Evolutionary conservation across 2,888 invertebrate species (phyloP), one percentile per base, ranked within the genome.

Genomic region (Scelioninae gen. 2): DNA sequence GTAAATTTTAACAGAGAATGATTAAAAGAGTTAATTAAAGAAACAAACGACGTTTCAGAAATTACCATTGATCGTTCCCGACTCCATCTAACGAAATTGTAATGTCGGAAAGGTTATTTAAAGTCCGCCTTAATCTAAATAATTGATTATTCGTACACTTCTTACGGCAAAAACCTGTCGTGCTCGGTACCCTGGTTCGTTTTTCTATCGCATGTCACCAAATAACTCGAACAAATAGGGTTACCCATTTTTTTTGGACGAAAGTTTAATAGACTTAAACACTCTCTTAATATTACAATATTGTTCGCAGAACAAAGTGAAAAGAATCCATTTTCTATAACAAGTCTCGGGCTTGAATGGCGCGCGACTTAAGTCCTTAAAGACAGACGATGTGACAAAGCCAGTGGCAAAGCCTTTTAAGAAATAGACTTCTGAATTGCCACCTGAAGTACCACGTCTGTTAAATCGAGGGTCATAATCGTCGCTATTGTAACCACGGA

Each of bases 301-400:
- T 68, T 68, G 60, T 60, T 69, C 52, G 9, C 37, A 18, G 58
- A 11, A 58, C 60, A 58, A 69, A 60, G 53, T 60, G 25, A 60
- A 68, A 68, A 53, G 67, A 67, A 60, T 37, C 68, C 68, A 58
- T 68, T 68, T 68, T 58, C 60, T 60, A 33, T 68, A 60, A 60
- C 52, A 52, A 58, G 53, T 43, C 52, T 9, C 19, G 41, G 33
- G n/a, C 22, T 48, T 68, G 67, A 68, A 68, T 60, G 46, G 60
- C 39, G 37, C 25, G 37, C 19, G 52, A 39, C 48, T 65, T 45
- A 41, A 67, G 50, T 67, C 33, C 22, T 63, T 61, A 55, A 63
- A 70, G 70, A 52, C 64, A 39, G 71, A 58, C 71, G 57, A 52
- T 48, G 46, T 64, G 70, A 71, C 70, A 71, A 71, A 71, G 70